Evolutionary conservation across 2,797 vertebrate genomes (phyloP), one percentile per base, ranked within the genome.

Genomic region (Arremon brunneinucha): DNA sequence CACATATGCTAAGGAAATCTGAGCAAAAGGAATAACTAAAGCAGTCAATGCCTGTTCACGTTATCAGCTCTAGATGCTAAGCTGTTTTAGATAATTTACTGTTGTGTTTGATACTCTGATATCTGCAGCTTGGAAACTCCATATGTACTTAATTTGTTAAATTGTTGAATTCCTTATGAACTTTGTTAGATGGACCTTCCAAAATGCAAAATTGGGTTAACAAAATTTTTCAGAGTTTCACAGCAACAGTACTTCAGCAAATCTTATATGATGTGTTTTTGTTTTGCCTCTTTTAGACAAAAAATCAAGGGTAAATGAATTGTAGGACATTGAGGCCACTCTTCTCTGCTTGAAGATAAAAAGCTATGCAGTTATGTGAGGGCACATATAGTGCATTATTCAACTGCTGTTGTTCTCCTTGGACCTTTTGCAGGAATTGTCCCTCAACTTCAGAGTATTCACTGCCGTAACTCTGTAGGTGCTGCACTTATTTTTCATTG

Each of bases 21-120:
- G 14, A 79, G 89, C 59, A 82, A 78, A 93, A 93, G 74, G 53
- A 82, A 12, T 88, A 91, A 74, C 37, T 88, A 37, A 89, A 87
- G 55, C 68, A 78, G 67, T 83, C 37, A 52, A 67, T 81, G 57
- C 52, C 68, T 64, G 47, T 83, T 94, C 91, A 69, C 32, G 11
- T 94, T 94, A 91, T 85, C 57, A 92, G 47, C 59, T 60, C 60
- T 63, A 81, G 57, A 60, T 16, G 37, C 56, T 70, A 63, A 64
- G 22, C 57, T 46, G 22, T 91, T 91, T 75, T 60, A 71, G 87
- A 27, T 43, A 55, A 87, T 37, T 49, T 91, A 68, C 49, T 83
- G 35, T 2, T 84, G 12, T 80, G 19, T 74, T 70, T 93, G 84
- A 16, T 87, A 32, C 21, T 60, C 21, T 60, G 63, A 85, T 52